These are phyloP conservation scores for Burhinus oedicnemus DNA, from an alignment of 2,113 vertebrate species.

Conservation along the genomic window DNA sequence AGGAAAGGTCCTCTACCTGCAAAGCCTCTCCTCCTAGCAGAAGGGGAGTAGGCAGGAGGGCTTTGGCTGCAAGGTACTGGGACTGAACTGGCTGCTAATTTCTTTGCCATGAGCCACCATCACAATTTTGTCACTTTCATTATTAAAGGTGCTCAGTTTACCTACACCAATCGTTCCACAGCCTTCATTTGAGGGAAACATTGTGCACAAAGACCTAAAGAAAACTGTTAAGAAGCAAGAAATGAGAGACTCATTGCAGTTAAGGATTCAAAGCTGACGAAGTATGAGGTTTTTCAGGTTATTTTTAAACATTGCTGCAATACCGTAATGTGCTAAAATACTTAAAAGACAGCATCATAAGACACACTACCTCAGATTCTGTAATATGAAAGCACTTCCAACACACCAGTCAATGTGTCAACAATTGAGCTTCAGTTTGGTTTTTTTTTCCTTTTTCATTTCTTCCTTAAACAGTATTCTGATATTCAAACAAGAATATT, in stretches of 20 bases:
- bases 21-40: neutral
- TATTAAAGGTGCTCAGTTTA: neutral
- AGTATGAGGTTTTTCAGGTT: neutral
- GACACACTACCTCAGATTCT: neutral
- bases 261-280: slow-evolving; percentile 14
- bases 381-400: neutral
- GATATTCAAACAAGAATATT: slow-evolving; percentile 43
- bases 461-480: neutral
- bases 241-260: neutral
- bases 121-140: neutral
- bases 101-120: neutral
- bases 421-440: neutral
- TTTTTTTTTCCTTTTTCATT: neutral
- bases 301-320: slow-evolving; percentile 49
- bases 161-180: neutral
- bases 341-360: slow-evolving; percentile 29
- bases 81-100: neutral
- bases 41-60: neutral
- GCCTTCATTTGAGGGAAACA: neutral
- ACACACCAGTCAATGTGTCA: neutral
- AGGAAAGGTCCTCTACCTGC: neutral
- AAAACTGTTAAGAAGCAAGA: slow-evolving; percentile 5
- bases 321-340: slow-evolving; percentile 16
- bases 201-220: neutral
- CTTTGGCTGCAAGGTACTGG: neutral